Conservation (phyloP, 2,797 vertebrate species). For the Discoglossus pictus region DNA sequence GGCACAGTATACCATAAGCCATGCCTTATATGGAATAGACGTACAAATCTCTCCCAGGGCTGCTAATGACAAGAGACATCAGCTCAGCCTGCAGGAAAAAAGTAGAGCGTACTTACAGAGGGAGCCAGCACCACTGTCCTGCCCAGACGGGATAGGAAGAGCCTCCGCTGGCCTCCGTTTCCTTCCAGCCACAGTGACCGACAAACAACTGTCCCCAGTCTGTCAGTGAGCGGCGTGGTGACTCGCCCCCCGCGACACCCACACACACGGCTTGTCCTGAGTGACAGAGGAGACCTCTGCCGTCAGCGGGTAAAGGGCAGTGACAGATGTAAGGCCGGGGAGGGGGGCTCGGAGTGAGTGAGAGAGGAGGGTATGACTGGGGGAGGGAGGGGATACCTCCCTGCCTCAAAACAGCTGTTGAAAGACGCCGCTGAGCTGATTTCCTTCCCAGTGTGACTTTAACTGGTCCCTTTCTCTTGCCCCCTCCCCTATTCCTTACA, state of each 20-base stretch:
- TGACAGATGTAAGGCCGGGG: slow-evolving; percentile 50
- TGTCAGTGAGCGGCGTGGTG: slow-evolving; percentile 37
- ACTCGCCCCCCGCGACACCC: slow-evolving; percentile 18
- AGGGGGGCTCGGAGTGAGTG: slow-evolving; percentile 19
- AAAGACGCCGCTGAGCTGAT: slow-evolving; percentile 35
- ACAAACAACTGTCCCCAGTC: slow-evolving; percentile 42
- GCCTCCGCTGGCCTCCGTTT: not conserved
- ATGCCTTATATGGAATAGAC: slow-evolving; percentile 47
- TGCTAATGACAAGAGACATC: slow-evolving; percentile 23
- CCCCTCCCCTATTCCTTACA: not conserved
- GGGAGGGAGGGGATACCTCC: slow-evolving; percentile 4
- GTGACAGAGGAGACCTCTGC: slow-evolving; percentile 34
- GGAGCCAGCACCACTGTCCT: slow-evolving; percentile 26
- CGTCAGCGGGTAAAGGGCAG: slow-evolving; percentile 54
- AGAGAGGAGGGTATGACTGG: slow-evolving; percentile 11
- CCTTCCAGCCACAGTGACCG: slow-evolving; percentile 10
- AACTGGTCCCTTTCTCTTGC: not conserved
- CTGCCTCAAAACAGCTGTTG: slow-evolving; percentile 47
- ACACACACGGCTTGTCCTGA: slow-evolving; percentile 35
- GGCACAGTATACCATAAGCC: slow-evolving; percentile 45
- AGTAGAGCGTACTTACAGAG: slow-evolving; percentile 59
- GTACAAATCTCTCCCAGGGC: slow-evolving; percentile 28
- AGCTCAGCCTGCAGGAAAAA: not conserved
- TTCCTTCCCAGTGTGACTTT: slow-evolving; percentile 43
- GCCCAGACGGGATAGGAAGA: not conserved